These are phyloP conservation scores for Euwallacea similis DNA, from an alignment of 1,140 invertebrate species.

Conservation along the genomic window DNA sequence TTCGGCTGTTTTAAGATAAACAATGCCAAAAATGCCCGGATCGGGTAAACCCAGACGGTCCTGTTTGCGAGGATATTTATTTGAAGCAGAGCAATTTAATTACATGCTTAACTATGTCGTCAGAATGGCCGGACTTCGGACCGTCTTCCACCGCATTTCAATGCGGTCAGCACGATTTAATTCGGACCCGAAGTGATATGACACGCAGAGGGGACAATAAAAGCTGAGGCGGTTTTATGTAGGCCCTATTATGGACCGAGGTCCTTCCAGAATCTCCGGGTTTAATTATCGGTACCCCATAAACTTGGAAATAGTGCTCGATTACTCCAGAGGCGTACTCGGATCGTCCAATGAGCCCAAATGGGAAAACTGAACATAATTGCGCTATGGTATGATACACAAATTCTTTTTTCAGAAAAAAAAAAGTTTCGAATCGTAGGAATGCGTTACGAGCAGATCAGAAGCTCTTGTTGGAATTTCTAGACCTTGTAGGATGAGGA, in stretches of 20 bases:
- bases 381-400: too few species aligned
- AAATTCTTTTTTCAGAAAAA: too few species aligned
- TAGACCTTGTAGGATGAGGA: too few species aligned
- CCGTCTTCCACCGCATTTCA: slow-evolving; percentile 32
- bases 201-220: slow-evolving; percentile 33
- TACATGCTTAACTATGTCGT: slow-evolving; percentile 36
- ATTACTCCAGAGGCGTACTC: too few species aligned
- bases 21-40: slow-evolving; percentile 22
- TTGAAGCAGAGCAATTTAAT: slow-evolving; percentile 30
- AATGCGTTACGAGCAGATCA: too few species aligned
- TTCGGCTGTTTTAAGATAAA: slow-evolving; percentile 23
- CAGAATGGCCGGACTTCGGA: slow-evolving; percentile 27
- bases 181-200: slow-evolving; percentile 30
- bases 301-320: slow-evolving; percentile 1
- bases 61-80: slow-evolving; percentile 25
- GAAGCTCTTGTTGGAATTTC: too few species aligned
- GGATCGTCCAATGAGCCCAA: too few species aligned
- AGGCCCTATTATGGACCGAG: slow-evolving; percentile 19
- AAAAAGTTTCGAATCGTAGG: too few species aligned
- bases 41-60: not conserved
- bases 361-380: too few species aligned
- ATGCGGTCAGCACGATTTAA: slow-evolving; percentile 37
- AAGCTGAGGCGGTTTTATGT: slow-evolving; percentile 36
- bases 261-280: slow-evolving; percentile 24
- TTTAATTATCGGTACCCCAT: slow-evolving; percentile 38